A percentile compares a stretch with the other conserved stretches of the same genome.
Evolutionary conservation across 2,888 invertebrate species (phyloP).

Genomic region (Homarus gammarus): DNA sequence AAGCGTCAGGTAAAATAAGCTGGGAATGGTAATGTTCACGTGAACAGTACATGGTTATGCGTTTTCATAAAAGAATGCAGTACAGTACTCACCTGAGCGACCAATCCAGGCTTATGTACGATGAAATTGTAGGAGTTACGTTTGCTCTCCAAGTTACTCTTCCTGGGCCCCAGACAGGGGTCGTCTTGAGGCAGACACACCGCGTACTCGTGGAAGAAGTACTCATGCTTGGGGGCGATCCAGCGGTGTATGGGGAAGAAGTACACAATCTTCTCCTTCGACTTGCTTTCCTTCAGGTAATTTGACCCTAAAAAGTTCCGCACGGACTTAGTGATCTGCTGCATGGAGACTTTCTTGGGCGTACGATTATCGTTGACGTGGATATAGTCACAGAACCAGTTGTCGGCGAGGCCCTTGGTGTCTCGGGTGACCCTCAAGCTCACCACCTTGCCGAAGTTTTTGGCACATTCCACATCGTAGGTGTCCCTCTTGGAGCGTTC

Average conservation of each 20-base stretch:
- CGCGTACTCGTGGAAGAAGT: slow-evolving; percentile 79
- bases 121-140: slow-evolving; percentile 77
- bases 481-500: slow-evolving; percentile 79
- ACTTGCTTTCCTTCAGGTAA: neutral
- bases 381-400: slow-evolving; percentile 79
- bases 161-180: slow-evolving; percentile 78
- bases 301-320: slow-evolving; percentile 23
- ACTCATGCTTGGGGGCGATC: slow-evolving; percentile 79
- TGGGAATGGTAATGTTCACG: too few relatives aligned
- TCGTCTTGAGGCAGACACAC: slow-evolving; percentile 79
- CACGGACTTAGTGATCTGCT: slow-evolving; percentile 7
- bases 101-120: slow-evolving; percentile 76
- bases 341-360: slow-evolving; percentile 43
- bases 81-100: slow-evolving; percentile 77
- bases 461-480: slow-evolving; percentile 77
- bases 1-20: too few relatives aligned
- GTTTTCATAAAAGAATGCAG: neutral
- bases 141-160: slow-evolving; percentile 79
- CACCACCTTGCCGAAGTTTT: slow-evolving; percentile 67
- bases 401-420: slow-evolving; percentile 78
- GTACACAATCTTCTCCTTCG: slow-evolving; percentile 54
- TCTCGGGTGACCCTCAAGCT: slow-evolving; percentile 79
- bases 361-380: slow-evolving; percentile 76
- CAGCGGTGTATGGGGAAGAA: slow-evolving; percentile 80
- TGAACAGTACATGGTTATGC: too few relatives aligned